A percentile compares a stretch with the other conserved stretches of the same genome.
Conservation (phyloP, 2,888 invertebrate genomes). For the Brachyptera putata region DNA sequence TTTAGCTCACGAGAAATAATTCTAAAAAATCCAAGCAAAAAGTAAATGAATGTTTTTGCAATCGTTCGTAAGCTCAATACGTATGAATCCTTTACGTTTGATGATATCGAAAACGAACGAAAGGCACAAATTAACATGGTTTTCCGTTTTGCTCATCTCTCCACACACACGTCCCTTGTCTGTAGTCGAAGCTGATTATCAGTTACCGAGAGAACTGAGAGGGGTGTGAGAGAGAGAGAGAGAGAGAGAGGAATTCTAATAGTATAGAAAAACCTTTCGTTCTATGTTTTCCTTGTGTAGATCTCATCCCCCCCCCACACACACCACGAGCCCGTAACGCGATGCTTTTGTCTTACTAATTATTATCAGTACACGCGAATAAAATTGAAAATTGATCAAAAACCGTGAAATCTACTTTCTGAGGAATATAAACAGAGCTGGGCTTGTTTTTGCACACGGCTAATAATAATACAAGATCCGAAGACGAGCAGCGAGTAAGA, state of each 20-base stretch:
- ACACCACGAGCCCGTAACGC: too few species aligned
- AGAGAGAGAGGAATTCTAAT: background rate
- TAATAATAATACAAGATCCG: too few species aligned
- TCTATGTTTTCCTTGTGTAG: background rate
- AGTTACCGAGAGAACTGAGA: background rate
- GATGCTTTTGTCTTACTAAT: background rate
- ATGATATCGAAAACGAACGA: constrained; percentile 11
- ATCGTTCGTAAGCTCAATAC: background rate
- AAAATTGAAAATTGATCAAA: background rate
- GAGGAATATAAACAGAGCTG: too few species aligned
- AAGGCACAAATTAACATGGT: constrained; percentile 13
- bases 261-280: background rate
- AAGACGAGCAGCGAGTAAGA: too few species aligned
- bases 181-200: constrained; percentile 11
- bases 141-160: constrained; percentile 12
- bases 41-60: background rate
- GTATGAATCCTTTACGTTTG: constrained; percentile 6
- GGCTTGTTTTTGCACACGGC: too few species aligned
- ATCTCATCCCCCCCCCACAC: background rate
- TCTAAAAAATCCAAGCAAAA: too few species aligned
- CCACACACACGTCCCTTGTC: too few species aligned
- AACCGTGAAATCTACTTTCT: background rate
- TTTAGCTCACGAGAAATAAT: too few species aligned
- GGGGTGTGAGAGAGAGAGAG: background rate
- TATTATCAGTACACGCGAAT: background rate